A percentile compares a stretch with the other conserved stretches of the same genome.
These are phyloP conservation scores for Onychostoma macrolepis DNA, from an alignment of 2,113 vertebrate species.

Conservation along the genomic window DNA sequence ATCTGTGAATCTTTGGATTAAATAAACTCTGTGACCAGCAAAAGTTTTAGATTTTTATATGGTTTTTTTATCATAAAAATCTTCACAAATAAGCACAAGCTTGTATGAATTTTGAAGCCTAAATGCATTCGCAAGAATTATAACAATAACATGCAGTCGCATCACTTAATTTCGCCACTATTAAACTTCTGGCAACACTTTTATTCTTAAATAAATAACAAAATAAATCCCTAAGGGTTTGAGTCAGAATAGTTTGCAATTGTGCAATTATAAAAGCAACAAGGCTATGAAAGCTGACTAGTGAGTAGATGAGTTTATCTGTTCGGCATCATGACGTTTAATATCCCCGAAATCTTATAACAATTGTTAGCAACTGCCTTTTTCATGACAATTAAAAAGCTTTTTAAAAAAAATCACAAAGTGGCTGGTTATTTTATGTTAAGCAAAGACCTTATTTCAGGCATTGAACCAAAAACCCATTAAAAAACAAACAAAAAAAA, in stretches of 20 bases:
- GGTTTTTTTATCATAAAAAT: neutral
- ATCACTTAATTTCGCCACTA: neutral
- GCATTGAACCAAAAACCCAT: neutral
- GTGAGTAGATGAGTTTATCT: neutral
- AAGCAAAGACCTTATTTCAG: neutral
- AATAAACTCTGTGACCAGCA: neutral
- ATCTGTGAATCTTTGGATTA: no score
- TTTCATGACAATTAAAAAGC: neutral
- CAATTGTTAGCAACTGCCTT: neutral
- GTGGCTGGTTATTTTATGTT: neutral
- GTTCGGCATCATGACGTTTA: neutral
- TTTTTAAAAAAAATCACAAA: neutral
- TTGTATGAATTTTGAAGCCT: neutral
- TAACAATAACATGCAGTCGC: neutral
- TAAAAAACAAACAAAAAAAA: neutral
- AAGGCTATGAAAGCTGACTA: neutral
- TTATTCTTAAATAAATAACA: neutral
- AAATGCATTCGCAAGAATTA: neutral
- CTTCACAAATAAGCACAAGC: neutral
- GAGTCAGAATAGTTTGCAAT: neutral
- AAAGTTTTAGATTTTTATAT: neutral
- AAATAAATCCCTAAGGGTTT: neutral
- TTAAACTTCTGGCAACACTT: neutral
- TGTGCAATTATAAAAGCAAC: neutral
- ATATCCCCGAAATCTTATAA: neutral